A percentile compares a stretch with the other conserved stretches of the same genome.
Conservation (phyloP, 2,888 invertebrate species). For the Julus scanicus region DNA sequence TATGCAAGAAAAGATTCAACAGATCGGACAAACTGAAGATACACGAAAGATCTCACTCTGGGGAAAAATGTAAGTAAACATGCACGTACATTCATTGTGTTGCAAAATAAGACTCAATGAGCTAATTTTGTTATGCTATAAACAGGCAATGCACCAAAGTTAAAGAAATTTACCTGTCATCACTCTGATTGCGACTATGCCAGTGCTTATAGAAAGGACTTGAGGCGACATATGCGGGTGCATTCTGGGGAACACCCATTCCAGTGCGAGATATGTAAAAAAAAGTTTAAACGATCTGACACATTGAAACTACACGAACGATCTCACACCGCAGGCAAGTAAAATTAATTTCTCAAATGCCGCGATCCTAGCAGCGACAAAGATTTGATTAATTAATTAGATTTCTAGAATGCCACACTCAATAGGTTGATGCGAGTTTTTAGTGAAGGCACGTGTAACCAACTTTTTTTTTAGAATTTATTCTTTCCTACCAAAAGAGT, state of each 20-base stretch:
- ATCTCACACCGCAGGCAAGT: constrained; percentile 99
- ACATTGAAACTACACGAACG: constrained; percentile 96
- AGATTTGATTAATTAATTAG: neutral
- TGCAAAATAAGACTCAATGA: too few species aligned
- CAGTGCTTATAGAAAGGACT: constrained; percentile 67
- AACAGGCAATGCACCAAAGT: neutral
- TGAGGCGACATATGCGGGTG: constrained; percentile 72
- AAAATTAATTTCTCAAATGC: constrained; percentile 78
- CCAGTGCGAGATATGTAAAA: constrained; percentile 83
- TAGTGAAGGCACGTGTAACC: too few species aligned
- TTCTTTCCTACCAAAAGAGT: too few species aligned
- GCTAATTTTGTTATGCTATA: neutral
- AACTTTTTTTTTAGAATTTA: too few species aligned
- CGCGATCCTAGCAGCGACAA: too few species aligned
- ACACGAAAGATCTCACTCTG: constrained; percentile 50
- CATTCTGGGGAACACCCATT: constrained; percentile 85
- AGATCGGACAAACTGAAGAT: constrained; percentile 52
- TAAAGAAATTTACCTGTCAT: constrained; percentile 44
- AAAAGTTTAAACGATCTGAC: constrained; percentile 77
- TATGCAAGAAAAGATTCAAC: constrained; percentile 51
- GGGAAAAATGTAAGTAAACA: neutral
- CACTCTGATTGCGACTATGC: constrained; percentile 62
- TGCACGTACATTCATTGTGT: neutral
- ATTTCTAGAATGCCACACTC: too few species aligned
- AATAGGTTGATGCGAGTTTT: too few species aligned